Conservation (phyloP, 1,140 invertebrate genomes). For the Gonatopus flavifemur region DNA sequence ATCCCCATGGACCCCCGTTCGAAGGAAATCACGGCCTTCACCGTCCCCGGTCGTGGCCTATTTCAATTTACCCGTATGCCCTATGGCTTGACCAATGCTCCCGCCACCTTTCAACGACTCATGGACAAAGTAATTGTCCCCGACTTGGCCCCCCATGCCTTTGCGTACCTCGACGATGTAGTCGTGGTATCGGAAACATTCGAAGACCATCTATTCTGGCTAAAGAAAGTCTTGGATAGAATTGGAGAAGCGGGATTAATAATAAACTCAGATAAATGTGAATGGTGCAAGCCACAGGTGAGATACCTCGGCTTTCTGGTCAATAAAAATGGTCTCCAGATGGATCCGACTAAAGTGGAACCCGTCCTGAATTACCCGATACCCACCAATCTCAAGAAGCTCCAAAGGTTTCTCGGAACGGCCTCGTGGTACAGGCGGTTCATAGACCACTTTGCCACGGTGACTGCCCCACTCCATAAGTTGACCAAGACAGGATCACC, state of each 20-base stretch:
- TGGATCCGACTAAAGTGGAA: constrained; percentile 38
- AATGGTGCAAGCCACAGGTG: constrained; percentile 16
- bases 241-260: constrained; percentile 17
- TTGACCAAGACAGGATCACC: constrained; percentile 36
- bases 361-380: constrained; percentile 34
- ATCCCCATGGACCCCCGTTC: too few relatives aligned
- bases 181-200: too few relatives aligned
- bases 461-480: constrained; percentile 32
- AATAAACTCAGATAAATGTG: constrained; percentile 27
- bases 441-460: constrained; percentile 35
- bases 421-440: constrained; percentile 46
- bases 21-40: too few relatives aligned
- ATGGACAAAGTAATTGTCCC: too few relatives aligned
- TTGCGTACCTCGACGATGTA: too few relatives aligned
- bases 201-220: constrained; percentile 19
- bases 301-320: constrained; percentile 37
- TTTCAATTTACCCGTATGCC: too few relatives aligned
- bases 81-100: too few relatives aligned
- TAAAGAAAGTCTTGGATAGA: constrained; percentile 17
- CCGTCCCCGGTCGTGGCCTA: too few relatives aligned
- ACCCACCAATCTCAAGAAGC: constrained; percentile 39
- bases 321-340: constrained; percentile 33
- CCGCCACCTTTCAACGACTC: too few relatives aligned
- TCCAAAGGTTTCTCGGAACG: constrained; percentile 54
- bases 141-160: too few relatives aligned